Conservation (phyloP, 2,888 invertebrate species). For the Dichetophora obliterata region DNA sequence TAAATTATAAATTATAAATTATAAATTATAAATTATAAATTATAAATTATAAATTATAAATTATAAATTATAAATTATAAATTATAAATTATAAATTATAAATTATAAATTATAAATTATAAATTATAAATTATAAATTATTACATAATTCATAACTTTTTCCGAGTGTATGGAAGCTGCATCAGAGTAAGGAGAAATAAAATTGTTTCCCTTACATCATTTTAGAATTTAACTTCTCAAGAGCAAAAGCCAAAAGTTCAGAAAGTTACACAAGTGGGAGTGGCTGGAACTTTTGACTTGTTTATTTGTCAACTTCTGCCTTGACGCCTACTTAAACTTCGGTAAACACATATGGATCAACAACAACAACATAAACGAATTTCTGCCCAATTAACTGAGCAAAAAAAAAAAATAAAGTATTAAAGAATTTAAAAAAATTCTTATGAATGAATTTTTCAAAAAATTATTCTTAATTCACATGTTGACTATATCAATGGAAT, state of each 20-base stretch:
- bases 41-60: too few species aligned
- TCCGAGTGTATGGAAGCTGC: too few species aligned
- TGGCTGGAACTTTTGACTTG: slow-evolving; percentile 23
- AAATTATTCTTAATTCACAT: slow-evolving; percentile 3
- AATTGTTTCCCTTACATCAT: slow-evolving; percentile 1
- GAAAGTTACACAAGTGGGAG: slow-evolving; percentile 27
- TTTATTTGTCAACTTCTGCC: not conserved
- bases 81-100: too few species aligned
- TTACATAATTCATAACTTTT: too few species aligned
- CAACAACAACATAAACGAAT: not conserved
- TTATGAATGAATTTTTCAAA: slow-evolving; percentile 32
- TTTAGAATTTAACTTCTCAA: not conserved
- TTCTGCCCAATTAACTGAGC: not conserved
- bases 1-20: too few species aligned
- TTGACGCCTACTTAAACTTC: not conserved
- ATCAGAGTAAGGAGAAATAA: too few species aligned
- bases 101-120: too few species aligned
- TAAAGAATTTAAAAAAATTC: not conserved
- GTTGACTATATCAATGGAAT: slow-evolving; percentile 9
- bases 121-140: too few species aligned
- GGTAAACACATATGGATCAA: not conserved
- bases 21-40: too few species aligned
- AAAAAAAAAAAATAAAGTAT: not conserved
- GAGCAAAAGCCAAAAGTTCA: slow-evolving; percentile 27
- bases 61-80: too few species aligned